These are phyloP conservation scores for Zaprionus africanus DNA, from an alignment of 1,140 invertebrate genomes.

Conservation along the genomic window DNA sequence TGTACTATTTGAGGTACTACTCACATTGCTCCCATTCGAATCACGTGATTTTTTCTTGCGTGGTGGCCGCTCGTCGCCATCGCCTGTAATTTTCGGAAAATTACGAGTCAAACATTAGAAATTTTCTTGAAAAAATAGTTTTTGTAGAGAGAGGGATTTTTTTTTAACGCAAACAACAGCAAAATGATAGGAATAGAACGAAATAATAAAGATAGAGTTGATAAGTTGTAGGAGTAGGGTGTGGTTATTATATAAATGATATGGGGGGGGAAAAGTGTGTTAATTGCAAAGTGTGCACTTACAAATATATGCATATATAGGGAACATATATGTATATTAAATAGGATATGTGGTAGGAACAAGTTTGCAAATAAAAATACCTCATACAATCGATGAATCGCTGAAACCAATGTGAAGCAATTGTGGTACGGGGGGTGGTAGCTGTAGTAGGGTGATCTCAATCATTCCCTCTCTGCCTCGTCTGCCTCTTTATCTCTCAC, in stretches of 20 bases:
- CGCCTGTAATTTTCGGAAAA: conserved; percentile 57
- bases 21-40: conserved; percentile 80
- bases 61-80: conserved; percentile 76
- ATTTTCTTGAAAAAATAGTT: neutral
- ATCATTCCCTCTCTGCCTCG: neutral
- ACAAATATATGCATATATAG: conserved; percentile 9
- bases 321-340: conserved; percentile 5
- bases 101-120: conserved; percentile 21
- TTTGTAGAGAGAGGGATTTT: neutral
- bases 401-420: conserved; percentile 68
- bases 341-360: neutral
- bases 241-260: neutral
- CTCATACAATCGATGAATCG: conserved; percentile 64
- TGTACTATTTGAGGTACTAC: conserved; percentile 31
- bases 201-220: neutral
- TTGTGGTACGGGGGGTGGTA: conserved; percentile 27
- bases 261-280: neutral
- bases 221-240: neutral
- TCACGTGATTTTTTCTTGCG: conserved; percentile 82
- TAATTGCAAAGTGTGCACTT: conserved; percentile 6
- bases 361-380: conserved; percentile 52
- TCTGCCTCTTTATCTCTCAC: neutral
- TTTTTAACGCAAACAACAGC: neutral
- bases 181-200: neutral
- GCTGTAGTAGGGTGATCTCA: neutral